Evolutionary conservation across 2,113 vertebrate species (phyloP), one percentile per base, ranked within the genome.

Genomic region (Lasiurus cinereus): DNA sequence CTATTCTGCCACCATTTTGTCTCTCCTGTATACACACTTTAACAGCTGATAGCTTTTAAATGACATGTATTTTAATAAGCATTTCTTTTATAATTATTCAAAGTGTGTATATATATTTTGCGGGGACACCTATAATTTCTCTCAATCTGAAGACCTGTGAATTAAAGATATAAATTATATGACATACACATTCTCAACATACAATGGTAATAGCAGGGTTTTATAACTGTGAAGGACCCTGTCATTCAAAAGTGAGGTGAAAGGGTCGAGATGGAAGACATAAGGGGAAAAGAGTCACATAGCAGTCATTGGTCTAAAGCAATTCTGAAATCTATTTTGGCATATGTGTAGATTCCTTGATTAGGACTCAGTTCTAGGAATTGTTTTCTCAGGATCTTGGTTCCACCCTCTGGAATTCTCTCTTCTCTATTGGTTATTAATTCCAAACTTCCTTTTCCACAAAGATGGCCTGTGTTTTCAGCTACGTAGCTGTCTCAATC

Each of bases 401-500:
- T 78, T 83, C 59, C 6, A 76, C 48, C 12, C 31, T 82, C 19
- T 33, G 0, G 24, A 74, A 59, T 69, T 33, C 22, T 74, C 46
- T 83, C 7, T 22, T 86, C 52, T 27, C 2, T 62, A 31, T 59
- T 70, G 33, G 5, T 33, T 56, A 16, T 84, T 70, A n/a, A 90
- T 84, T 72, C 48, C 27, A 73, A 93, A 78, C 24, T 74, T 93
- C 16, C 39, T 69, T 89, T 77, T 16, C 22, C 31, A 48, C 29
- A 86, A 56, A 91, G 83, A 91, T 13, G 0, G 11, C 36, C 21
- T 14, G 14, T 50, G 5, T 52, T n/a, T 85, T 2, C 3, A 70
- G 12, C 10, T 87, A 73, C 79, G 19, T 36, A 67, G 33, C 21
- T 69, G 3, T 39, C 46, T 83, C 52, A 22, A 43, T 8, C 29